Evolutionary conservation across 2,113 vertebrate species (phyloP).

Genomic region (Boleophthalmus pectinirostris): DNA sequence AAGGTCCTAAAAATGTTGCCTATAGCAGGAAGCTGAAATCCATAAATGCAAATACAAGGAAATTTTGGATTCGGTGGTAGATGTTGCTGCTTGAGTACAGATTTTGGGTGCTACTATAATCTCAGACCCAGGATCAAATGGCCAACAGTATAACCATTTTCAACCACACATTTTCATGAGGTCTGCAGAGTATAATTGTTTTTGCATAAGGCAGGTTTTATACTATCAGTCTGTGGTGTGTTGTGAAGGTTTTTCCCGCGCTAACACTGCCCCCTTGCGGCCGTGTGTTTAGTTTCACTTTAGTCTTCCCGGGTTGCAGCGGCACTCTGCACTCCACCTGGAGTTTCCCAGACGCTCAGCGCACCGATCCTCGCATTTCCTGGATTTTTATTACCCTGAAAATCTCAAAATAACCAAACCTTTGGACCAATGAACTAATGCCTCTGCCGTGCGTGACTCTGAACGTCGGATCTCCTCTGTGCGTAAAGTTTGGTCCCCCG

Average conservation of each 20-base stretch:
- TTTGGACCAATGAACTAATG: background rate
- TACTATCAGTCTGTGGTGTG: background rate
- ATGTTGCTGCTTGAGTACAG: too few relatives aligned
- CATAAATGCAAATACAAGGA: too few relatives aligned
- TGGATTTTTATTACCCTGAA: background rate
- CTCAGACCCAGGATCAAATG: too few relatives aligned
- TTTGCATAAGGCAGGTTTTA: background rate
- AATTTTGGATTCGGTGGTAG: too few relatives aligned
- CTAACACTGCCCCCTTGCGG: conserved; percentile 32
- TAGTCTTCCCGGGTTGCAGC: conserved; percentile 1
- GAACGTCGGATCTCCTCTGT: too few relatives aligned
- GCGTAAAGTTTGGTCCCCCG: background rate
- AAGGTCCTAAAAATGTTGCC: too few relatives aligned
- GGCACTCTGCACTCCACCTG: conserved; percentile 34
- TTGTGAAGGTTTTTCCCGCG: background rate
- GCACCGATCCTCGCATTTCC: background rate
- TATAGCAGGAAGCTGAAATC: too few relatives aligned
- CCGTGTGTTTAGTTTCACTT: background rate
- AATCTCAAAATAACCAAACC: background rate
- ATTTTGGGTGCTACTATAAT: too few relatives aligned
- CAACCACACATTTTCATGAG: too few relatives aligned
- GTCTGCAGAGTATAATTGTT: too few relatives aligned
- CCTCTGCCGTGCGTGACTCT: background rate
- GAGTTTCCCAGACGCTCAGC: conserved; percentile 10
- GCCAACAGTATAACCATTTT: too few relatives aligned